These are phyloP conservation scores for Antennarius striatus DNA, from an alignment of 2,113 vertebrate species.

Conservation along the genomic window DNA sequence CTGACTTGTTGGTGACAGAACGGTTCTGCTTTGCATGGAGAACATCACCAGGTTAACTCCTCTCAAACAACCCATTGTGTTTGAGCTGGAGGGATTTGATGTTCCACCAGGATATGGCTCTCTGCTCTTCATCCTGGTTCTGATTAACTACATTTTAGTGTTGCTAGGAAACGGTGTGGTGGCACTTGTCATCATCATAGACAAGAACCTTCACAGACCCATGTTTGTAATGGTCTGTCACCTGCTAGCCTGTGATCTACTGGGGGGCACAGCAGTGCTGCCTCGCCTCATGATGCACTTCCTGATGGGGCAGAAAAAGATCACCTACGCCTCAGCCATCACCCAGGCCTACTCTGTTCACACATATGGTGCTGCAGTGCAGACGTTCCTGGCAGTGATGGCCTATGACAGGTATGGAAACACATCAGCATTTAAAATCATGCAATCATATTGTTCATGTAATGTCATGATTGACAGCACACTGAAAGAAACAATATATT, in stretches of 20 bases:
- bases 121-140: conserved; percentile 52
- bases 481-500: too few relatives aligned
- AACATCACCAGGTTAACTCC: conserved; percentile 32
- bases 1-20: too few relatives aligned
- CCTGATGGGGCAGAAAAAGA: conserved; percentile 1
- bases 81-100: conserved; percentile 62
- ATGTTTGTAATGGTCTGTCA: conserved; percentile 49
- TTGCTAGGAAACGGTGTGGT: conserved; percentile 48
- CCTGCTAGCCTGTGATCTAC: conserved; percentile 55
- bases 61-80: conserved; percentile 9
- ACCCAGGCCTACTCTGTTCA: conserved; percentile 59
- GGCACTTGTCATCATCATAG: too few relatives aligned
- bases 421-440: too few relatives aligned
- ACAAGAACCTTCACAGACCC: too few relatives aligned
- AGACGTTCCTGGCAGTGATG: conserved; percentile 19
- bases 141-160: conserved; percentile 42
- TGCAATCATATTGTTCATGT: too few relatives aligned
- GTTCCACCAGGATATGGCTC: conserved; percentile 33
- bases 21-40: conserved; percentile 34
- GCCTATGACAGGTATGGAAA: conserved; percentile 66
- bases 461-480: too few relatives aligned
- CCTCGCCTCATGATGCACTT: conserved; percentile 62
- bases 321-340: conserved; percentile 44
- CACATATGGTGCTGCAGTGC: conserved; percentile 35
- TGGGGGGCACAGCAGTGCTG: conserved; percentile 55